Conservation (phyloP, 2,113 vertebrate species). For the Bujurquina vittata region DNA sequence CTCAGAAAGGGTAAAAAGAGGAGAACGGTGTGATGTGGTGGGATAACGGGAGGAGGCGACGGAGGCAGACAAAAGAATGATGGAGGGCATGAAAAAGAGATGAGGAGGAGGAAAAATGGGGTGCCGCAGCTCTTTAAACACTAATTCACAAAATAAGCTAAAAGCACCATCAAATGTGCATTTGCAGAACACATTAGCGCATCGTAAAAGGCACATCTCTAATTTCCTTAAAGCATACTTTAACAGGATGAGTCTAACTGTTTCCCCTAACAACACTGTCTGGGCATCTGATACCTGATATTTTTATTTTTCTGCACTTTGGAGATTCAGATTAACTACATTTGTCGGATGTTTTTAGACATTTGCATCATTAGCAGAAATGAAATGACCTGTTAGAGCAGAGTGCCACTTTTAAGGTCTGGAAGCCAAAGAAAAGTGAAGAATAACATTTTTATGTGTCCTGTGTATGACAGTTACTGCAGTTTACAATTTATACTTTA, state of each 20-base stretch:
- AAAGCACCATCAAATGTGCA: background rate
- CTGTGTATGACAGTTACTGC: background rate
- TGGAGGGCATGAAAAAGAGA: background rate
- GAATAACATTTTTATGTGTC: background rate
- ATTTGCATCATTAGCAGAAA: background rate
- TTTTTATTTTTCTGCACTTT: background rate
- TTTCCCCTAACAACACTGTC: background rate
- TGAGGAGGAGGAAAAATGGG: background rate
- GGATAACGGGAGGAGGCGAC: background rate
- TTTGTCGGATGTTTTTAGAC: background rate
- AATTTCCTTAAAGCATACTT: background rate
- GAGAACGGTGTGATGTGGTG: background rate
- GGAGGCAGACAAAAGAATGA: constrained; percentile 34
- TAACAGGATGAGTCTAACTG: background rate
- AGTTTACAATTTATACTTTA: background rate
- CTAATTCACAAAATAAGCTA: background rate
- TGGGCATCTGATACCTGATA: background rate
- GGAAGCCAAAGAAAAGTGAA: fast-evolving
- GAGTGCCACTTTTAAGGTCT: background rate
- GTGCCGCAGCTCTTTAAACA: background rate
- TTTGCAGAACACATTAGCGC: background rate
- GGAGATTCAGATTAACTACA: fast-evolving
- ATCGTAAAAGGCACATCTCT: background rate
- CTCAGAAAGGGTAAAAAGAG: background rate
- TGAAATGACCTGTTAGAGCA: background rate